Evolutionary conservation across 2,113 vertebrate genomes (phyloP), one percentile per base, ranked within the genome.

Genomic region (Trinectes maculatus): DNA sequence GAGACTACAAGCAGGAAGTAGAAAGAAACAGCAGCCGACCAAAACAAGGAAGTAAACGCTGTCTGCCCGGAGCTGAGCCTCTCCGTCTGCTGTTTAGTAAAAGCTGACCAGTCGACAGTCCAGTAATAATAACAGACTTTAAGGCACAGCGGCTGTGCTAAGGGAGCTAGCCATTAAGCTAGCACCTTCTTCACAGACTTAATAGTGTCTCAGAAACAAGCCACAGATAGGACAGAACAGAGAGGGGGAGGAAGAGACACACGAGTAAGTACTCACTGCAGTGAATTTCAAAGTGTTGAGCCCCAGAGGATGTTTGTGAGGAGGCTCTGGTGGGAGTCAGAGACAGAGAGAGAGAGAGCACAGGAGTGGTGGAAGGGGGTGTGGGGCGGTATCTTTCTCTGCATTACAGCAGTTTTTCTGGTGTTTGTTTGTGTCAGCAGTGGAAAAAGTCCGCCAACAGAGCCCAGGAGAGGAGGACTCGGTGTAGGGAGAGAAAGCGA

Each of bases 21-120:
- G 65, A 22, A 37, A 54, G 29, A 64, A 54, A 48, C 18, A 28
- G 55, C 64, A 57, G 71, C 69, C 51, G 64, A 72, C 52, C 48
- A 82, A 77, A 91, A 92, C 25, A 84, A 79, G 92, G 91, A 93
- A 92, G 92, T 90, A 72, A 88, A 75, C 25, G 54, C 29, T n/a
- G 71, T 71, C 40, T 33, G 22, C 6, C 18, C 22, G 24, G 12
- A 75, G 47, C 19, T 11, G 1, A 4, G 21, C 25, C 25, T 15
- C 25, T 21, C 16, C 36, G 34, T 46, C n/a, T 47, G 13, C 43
- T 47, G 4, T 37, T 11, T 74, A 72, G 54, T 49, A 34, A 83
- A 78, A 82, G 43, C 42, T 31, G 12, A 46, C 21, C n/a, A 56
- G 21, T 39, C 40, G 29, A 53, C 28, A 33, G 70, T 25, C 25